Percentiles rank a stretch among this genome's conserved stretches.
Conservation (phyloP, 2,113 vertebrate species). For the Petrocephalus zakoni region DNA sequence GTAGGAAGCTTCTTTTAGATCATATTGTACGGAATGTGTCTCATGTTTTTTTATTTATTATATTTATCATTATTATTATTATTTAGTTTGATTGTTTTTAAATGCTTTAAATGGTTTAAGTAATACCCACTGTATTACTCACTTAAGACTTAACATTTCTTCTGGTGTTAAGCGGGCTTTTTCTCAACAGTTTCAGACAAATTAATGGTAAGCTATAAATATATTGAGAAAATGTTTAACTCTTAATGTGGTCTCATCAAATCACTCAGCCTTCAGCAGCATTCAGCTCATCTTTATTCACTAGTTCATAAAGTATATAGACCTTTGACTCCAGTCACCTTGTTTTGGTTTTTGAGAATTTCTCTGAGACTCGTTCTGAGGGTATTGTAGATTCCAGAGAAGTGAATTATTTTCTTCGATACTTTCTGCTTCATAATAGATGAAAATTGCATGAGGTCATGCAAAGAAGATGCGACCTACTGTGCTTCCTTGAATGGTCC, state of each 20-base stretch:
- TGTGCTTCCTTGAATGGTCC: conserved; percentile 61
- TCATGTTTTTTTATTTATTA: too few species aligned
- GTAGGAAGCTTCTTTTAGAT: neutral
- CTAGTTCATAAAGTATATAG: neutral
- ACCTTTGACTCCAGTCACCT: neutral
- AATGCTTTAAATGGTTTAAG: neutral
- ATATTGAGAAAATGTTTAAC: neutral
- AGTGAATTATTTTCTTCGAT: neutral
- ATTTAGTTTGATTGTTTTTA: neutral
- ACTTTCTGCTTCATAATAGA: neutral
- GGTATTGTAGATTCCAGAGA: neutral
- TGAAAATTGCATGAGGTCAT: neutral
- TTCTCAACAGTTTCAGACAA: neutral
- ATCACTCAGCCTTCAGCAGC: neutral
- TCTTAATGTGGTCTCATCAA: neutral
- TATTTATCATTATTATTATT: too few species aligned
- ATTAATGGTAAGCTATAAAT: neutral
- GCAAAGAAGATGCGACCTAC: conserved; percentile 48
- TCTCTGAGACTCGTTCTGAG: neutral
- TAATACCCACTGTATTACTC: neutral
- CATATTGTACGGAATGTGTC: neutral
- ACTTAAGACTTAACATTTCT: too few species aligned
- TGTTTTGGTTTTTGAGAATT: neutral
- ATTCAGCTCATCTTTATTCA: neutral
- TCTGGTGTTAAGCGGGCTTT: too few species aligned